Evolutionary conservation across 2,113 vertebrate species (phyloP).

Genomic region (Apeltes quadracus): DNA sequence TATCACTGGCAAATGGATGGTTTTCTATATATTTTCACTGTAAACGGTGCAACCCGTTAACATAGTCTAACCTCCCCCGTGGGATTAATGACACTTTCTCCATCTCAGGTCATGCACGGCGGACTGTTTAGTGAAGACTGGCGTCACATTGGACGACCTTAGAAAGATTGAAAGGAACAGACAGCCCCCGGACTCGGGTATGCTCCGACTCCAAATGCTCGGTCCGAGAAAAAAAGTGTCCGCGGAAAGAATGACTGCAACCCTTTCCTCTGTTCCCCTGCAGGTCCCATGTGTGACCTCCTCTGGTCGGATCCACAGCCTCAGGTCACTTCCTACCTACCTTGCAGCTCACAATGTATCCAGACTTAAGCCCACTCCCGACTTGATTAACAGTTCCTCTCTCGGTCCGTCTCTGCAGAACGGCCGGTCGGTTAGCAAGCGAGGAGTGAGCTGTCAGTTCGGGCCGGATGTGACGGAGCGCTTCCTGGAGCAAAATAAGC

Average conservation of each 20-base stretch:
- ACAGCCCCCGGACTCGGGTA: constrained; percentile 82
- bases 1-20: no score
- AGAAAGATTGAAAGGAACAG: constrained; percentile 86
- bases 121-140: constrained; percentile 95
- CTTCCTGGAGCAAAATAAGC: constrained; percentile 90
- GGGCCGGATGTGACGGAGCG: constrained; percentile 90
- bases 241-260: neutral
- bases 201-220: neutral
- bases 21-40: no score
- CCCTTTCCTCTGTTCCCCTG: neutral
- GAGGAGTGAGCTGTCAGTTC: constrained; percentile 95
- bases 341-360: neutral
- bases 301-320: constrained; percentile 94
- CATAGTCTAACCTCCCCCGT: no score
- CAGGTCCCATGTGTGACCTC: constrained; percentile 96
- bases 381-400: neutral
- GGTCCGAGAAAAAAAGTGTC: neutral
- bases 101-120: constrained; percentile 92
- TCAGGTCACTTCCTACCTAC: constrained; percentile 80
- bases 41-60: no score
- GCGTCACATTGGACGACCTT: constrained; percentile 91
- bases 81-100: neutral
- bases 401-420: constrained; percentile 69
- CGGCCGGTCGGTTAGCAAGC: constrained; percentile 90
- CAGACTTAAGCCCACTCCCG: neutral